Base-by-base conservation (phyloP, 2,797 vertebrate species). In the Sparus aurata region DNA sequence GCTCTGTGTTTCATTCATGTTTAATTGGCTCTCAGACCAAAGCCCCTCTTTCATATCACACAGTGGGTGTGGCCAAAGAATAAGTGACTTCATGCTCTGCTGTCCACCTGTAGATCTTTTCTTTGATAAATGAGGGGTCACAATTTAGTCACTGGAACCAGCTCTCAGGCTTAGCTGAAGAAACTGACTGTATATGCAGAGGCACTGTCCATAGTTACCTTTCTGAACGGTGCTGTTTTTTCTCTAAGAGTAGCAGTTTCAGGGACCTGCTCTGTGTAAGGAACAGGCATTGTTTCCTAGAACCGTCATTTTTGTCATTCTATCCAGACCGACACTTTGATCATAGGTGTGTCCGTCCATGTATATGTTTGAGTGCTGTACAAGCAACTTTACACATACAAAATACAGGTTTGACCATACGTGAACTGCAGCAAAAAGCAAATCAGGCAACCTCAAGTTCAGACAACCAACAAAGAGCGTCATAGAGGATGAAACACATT, bases 41-140 rank as follows among this genome's bases (percentile, higher is more conserved):
- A 74, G 64, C 27, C 18, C 12, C 49, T 66, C 81, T 82, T 73
- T 85, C 72, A 86, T 77, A 66, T 77, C 73, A 55, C 27, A 66
- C 55, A 59, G 79, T 43, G 63, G 68, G 17, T 3, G 23, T 52
- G 62, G 73, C 60, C 53, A 70, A 45, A 50, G 38, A 70, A 30
- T 65, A 55, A 43, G 15, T 4, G 54, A 41, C 77, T 80, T 75
- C 17, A 66, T 34, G 77, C 74, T 71, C 63, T 1, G 73, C 77
- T 20, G 64, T 68, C 9, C 30, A 3, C 17, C 67, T 27, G 54
- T 61, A 78, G 49, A 66, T 57, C 47, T 41, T n/a, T 73, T n/a
- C 82, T 70, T 2, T 70, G 60, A 71, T 75, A 82, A 85, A 82
- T 65, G 38, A 82, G 43, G 50, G 13, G 50, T 5, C 47, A 55